A percentile compares a stretch with the other conserved stretches of the same genome.
phyloP scores from a whole-genome alignment of 53 echinoderm and acorn worm species.

The Actinopyga echinites region DNA sequence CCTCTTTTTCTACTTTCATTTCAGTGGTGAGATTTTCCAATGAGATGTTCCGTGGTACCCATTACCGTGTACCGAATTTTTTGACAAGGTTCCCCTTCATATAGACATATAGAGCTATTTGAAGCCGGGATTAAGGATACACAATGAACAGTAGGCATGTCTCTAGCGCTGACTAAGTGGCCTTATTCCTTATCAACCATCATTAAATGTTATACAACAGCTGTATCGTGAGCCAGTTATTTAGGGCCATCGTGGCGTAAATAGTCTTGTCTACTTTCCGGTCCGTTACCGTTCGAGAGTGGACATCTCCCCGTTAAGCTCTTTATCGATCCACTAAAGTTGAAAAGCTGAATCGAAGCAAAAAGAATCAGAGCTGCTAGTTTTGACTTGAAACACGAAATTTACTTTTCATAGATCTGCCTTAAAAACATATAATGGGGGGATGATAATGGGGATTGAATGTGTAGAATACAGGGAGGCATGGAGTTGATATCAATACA shows the following conservation, averaged over 20 bases:
- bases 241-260: conserved; percentile 17
- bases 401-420: background rate
- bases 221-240: background rate
- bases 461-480: background rate
- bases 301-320: conserved; percentile 40
- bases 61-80: too few species aligned
- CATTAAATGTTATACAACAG: too few species aligned
- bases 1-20: too few species aligned
- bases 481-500: background rate
- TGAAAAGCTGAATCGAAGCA: conserved; percentile 23
- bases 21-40: too few species aligned
- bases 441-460: conserved; percentile 13
- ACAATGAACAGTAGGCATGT: background rate
- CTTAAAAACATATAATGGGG: background rate
- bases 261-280: conserved; percentile 31
- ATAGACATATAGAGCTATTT: too few species aligned
- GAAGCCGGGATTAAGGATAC: too few species aligned
- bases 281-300: conserved; percentile 19
- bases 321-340: conserved; percentile 5
- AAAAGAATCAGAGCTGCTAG: background rate
- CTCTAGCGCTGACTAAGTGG: background rate
- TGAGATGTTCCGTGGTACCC: too few species aligned
- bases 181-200: background rate
- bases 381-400: conserved; percentile 16
- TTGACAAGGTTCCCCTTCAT: too few species aligned